Base-by-base conservation (phyloP, 2,797 vertebrate genomes). In the Tapera naevia region DNA sequence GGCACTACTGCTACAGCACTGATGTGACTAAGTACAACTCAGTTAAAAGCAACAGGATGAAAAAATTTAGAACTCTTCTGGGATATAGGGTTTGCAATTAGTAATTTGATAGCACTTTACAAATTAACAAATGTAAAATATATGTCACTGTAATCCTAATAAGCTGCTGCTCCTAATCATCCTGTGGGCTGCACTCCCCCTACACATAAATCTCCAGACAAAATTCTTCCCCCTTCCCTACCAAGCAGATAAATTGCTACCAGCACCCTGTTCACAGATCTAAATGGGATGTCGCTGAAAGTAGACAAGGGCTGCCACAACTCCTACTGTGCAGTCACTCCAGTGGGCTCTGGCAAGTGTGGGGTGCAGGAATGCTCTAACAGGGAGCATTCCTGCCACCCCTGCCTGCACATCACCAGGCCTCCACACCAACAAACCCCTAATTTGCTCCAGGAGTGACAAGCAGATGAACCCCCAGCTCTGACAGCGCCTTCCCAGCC, bases 401-500 rank as follows among this genome's bases (percentile, higher is more conserved):
- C 41, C 27, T 30, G 35, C 41, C n/a, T 18, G 57, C 4, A 3
- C 37, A 33, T 16, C 7, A 76, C 73, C 14, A n/a, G 58, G 27
- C 24, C 21, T 39, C 27, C 5, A 4, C 2, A 0, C 25, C 81
- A 91, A 57, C 39, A 86, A 50, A 57, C 6, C 30, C 30, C 32
- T 43, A 17, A 28, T 17, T 45, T 32, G 46, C 72, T 78, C 23
- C 19, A 18, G 43, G 35, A 78, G 23, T 2, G 56, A 33, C 43
- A 57, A 53, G 66, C 5, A 2, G 54, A 32, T 3, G 8, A 83
- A 66, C 1, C 1, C 54, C 27, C 60, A 21, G 43, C 5, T 41
- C 67, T 48, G 0, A 0, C 1, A 0, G 32, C 27, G 39, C 22
- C 25, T 35, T 69, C 21, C 41, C 61, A 45, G 51, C 45, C 43